phyloP scores from a whole-genome alignment of 2,888 invertebrate genomes.

The Acholoe squamosa region DNA sequence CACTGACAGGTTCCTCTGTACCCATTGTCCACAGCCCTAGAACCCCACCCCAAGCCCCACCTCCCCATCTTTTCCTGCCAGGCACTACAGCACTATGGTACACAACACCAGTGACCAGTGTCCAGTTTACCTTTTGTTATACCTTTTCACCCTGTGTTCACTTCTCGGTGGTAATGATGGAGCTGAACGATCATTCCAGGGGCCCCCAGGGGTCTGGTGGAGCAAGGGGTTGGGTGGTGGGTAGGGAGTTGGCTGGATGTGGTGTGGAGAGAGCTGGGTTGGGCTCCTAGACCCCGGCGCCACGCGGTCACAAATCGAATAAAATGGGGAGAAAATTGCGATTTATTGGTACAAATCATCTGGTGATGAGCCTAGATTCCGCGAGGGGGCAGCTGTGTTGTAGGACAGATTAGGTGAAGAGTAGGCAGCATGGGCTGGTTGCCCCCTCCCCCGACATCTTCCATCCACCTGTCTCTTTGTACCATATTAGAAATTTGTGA shows the following conservation, averaged over 20 bases:
- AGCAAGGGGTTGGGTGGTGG: background rate
- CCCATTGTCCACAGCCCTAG: slow-evolving; percentile 30
- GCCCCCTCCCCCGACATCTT: background rate
- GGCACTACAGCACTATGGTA: background rate
- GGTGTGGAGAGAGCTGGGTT: background rate
- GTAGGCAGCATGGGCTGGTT: background rate
- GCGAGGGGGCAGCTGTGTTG: background rate
- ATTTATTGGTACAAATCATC: slow-evolving; percentile 50
- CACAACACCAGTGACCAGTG: background rate
- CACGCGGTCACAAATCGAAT: background rate
- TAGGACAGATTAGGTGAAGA: background rate
- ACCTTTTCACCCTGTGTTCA: background rate
- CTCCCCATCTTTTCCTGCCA: slow-evolving; percentile 19
- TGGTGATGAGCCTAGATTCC: slow-evolving; percentile 40
- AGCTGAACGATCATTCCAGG: background rate
- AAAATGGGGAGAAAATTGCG: slow-evolving; percentile 47
- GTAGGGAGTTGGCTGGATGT: background rate
- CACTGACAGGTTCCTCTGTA: slow-evolving; percentile 35
- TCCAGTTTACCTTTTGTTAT: slow-evolving; percentile 36
- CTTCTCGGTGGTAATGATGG: slow-evolving; percentile 19
- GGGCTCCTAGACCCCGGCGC: background rate
- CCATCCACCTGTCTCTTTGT: background rate
- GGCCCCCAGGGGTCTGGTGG: slow-evolving; percentile 4
- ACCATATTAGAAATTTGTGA: too few relatives aligned
- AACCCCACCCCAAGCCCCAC: background rate